Conservation (phyloP, 2,113 vertebrate species). For the Lonchura striata region DNA sequence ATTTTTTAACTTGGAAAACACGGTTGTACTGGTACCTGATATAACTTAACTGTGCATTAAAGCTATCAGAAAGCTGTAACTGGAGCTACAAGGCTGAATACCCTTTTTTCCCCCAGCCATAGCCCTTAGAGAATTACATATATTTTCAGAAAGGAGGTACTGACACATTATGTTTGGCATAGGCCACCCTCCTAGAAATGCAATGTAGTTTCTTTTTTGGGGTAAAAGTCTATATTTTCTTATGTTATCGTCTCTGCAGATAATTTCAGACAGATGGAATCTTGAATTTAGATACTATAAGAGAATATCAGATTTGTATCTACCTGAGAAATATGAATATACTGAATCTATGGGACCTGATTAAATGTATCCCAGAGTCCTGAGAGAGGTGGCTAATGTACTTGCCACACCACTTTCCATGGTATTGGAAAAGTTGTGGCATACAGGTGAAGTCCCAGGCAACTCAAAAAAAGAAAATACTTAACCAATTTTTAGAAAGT, state of each 20-base stretch:
- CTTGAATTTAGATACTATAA: neutral
- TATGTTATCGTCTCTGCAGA: neutral
- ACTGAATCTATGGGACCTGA: neutral
- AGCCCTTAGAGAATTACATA: rapidly evolving
- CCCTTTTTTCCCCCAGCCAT: neutral
- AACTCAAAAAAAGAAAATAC: neutral
- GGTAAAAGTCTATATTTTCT: neutral
- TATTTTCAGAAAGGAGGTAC: neutral
- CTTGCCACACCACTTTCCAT: neutral
- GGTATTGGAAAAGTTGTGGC: neutral
- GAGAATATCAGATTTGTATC: neutral
- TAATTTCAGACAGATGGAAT: neutral
- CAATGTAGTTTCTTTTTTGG: neutral
- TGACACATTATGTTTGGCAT: neutral
- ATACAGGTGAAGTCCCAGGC: neutral
- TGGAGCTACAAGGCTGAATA: neutral
- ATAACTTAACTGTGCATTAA: neutral
- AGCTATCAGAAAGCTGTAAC: neutral
- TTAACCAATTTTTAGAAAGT: neutral
- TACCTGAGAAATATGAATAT: neutral
- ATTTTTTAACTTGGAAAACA: neutral
- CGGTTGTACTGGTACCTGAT: neutral
- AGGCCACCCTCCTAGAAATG: neutral
- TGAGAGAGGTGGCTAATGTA: neutral
- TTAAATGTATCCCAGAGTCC: neutral